Conservation (phyloP, 2,888 invertebrate species). For the Sussaba pulchella region DNA sequence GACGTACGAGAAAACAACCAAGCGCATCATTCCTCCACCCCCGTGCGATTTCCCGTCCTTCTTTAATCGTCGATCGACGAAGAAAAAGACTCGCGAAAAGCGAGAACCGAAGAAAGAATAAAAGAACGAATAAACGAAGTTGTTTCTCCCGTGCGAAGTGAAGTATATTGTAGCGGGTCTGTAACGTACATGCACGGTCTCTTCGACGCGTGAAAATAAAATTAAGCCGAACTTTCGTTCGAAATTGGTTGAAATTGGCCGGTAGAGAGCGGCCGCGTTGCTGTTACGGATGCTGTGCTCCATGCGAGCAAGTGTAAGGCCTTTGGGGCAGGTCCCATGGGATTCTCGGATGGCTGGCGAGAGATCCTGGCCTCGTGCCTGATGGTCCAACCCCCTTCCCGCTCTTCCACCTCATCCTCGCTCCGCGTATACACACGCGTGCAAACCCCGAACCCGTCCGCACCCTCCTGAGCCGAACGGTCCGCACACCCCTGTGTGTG, state of each 20-base stretch:
- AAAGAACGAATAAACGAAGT: constrained; percentile 43
- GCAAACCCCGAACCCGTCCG: not conserved
- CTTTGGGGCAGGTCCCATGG: constrained; percentile 62
- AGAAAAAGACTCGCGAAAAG: constrained; percentile 22
- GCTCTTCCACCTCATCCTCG: constrained; percentile 4
- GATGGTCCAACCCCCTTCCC: constrained; percentile 28
- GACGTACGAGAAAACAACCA: constrained; percentile 40
- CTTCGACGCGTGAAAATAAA: constrained; percentile 85
- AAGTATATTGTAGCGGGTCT: constrained; percentile 48
- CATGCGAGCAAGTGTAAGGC: constrained; percentile 49
- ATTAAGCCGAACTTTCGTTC: constrained; percentile 86
- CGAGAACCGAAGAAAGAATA: constrained; percentile 22
- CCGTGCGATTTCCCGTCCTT: constrained; percentile 55
- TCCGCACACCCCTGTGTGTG: constrained; percentile 8
- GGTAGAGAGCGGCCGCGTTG: constrained; percentile 73
- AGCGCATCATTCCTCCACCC: constrained; percentile 68
- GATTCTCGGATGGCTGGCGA: constrained; percentile 52
- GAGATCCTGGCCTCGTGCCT: constrained; percentile 8
- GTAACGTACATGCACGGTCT: constrained; percentile 13
- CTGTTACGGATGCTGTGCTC: constrained; percentile 40
- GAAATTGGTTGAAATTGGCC: constrained; percentile 88
- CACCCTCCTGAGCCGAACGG: constrained; percentile 31
- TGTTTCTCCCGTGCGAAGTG: constrained; percentile 30
- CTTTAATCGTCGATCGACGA: constrained; percentile 49
- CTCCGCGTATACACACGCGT: constrained; percentile 1